Evolutionary conservation across 1,140 invertebrate genomes (phyloP).

Genomic region (Apis florea): DNA sequence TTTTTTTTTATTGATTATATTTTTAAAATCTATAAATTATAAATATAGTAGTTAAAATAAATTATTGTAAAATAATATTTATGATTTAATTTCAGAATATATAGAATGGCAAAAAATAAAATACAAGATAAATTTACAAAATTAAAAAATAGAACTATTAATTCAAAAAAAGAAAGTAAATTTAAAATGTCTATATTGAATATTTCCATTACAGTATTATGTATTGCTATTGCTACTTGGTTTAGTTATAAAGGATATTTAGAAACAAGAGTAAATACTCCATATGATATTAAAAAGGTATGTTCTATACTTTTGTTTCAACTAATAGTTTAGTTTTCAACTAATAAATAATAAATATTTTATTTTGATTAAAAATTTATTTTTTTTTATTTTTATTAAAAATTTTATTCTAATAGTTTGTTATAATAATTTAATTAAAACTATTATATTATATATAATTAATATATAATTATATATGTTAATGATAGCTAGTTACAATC

Average conservation of each 20-base stretch:
- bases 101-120: conserved; percentile 51
- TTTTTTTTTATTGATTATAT: neutral
- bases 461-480: conserved; percentile 23
- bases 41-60: neutral
- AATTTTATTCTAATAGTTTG: neutral
- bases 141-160: conserved; percentile 52
- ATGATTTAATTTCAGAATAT: conserved; percentile 31
- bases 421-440: neutral
- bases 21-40: neutral
- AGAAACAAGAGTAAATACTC: conserved; percentile 93
- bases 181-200: conserved; percentile 63
- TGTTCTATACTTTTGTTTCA: neutral
- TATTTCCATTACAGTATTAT: conserved; percentile 58
- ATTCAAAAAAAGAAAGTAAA: conserved; percentile 58
- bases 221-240: conserved; percentile 85
- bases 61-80: neutral
- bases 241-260: conserved; percentile 91
- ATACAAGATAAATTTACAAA: conserved; percentile 55
- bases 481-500: conserved; percentile 84
- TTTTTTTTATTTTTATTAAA: neutral
- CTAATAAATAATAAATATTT: no score
- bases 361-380: neutral
- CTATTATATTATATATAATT: conserved; percentile 15
- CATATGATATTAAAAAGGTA: conserved; percentile 89
- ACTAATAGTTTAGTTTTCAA: no score